Conservation (phyloP, 2,797 vertebrate genomes). For the Smutsia temminckii region DNA sequence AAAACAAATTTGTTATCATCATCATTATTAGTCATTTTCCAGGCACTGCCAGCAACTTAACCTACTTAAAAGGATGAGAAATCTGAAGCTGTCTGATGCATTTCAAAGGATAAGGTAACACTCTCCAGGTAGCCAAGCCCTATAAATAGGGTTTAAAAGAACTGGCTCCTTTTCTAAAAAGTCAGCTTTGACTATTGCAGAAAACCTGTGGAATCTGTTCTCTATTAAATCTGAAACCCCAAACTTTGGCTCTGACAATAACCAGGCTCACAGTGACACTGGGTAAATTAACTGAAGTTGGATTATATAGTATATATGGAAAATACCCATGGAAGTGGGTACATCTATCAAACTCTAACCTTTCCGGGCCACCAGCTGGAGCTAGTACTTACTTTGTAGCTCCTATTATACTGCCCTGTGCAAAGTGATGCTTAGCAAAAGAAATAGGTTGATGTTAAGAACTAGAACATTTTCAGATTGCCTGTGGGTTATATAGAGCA, state of each 20-base stretch:
- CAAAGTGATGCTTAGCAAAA: not conserved
- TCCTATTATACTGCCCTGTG: not conserved
- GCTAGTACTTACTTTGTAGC: not conserved
- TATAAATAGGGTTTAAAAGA: conserved; percentile 81
- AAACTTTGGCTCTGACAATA: conserved; percentile 39
- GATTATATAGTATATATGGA: no score
- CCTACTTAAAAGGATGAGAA: conserved; percentile 63
- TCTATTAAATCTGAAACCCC: conserved; percentile 33
- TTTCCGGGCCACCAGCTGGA: not conserved
- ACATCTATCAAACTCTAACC: not conserved
- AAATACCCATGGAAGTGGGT: no score
- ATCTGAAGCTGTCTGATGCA: conserved; percentile 68
- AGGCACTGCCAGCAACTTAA: conserved; percentile 65
- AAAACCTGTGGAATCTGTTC: conserved; percentile 42
- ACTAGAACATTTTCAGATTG: not conserved
- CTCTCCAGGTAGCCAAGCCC: conserved; percentile 63
- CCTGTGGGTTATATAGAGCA: not conserved
- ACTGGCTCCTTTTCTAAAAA: conserved; percentile 72
- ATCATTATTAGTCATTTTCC: not conserved
- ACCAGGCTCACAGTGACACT: not conserved
- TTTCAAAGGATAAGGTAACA: conserved; percentile 76
- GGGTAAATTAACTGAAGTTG: not conserved
- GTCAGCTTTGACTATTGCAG: not conserved
- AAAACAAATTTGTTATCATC: not conserved
- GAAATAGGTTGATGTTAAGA: not conserved